Base-by-base conservation (phyloP, 2,797 vertebrate genomes). In the Anas acuta region DNA sequence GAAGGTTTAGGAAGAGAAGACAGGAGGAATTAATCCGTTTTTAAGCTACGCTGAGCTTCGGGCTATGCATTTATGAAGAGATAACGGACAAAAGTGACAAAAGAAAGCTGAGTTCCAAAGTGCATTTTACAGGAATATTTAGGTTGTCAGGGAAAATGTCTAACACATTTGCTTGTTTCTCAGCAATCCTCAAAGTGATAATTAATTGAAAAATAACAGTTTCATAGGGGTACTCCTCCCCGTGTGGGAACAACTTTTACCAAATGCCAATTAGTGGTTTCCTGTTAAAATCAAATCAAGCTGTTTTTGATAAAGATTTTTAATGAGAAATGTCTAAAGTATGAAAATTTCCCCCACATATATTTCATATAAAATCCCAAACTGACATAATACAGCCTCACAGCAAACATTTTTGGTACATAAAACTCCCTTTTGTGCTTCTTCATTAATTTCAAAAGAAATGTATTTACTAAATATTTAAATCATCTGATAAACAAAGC, bases 191-290 rank as follows among this genome's bases (percentile, higher is more conserved):
- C 95, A 65, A 95, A 96, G 96, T 96, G 95, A 96, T 96, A 96
- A 97, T 97, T 96, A 97, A 95, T 96, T 96, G 95, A 96, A 95
- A 95, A 96, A 94, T 96, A 97, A 93, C 92, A 95, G 83, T 74
- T 84, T 96, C 94, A 96, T 94, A 92, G 96, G 93, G 95, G 94
- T 96, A 94, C 93, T 94, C 93, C 92, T 90, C 90, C 89, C 86
- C 14, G n/a, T 95, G 87, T 96, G 95, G 95, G 94, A 97, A 92
- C 92, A 96, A 96, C 84, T 96, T 95, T 95, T 96, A 91, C 89
- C 77, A 96, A 96, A 92, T 96, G 91, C 90, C 91, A 93, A 96
- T 96, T 94, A 97, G 90, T 88, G 80, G 93, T 94, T 96, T 97
- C 86, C 91, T 95, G 93, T 84, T 93, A 93, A 95, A 94, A 95